phyloP scores from a whole-genome alignment of 2,113 vertebrate species.

The Progne subis region DNA sequence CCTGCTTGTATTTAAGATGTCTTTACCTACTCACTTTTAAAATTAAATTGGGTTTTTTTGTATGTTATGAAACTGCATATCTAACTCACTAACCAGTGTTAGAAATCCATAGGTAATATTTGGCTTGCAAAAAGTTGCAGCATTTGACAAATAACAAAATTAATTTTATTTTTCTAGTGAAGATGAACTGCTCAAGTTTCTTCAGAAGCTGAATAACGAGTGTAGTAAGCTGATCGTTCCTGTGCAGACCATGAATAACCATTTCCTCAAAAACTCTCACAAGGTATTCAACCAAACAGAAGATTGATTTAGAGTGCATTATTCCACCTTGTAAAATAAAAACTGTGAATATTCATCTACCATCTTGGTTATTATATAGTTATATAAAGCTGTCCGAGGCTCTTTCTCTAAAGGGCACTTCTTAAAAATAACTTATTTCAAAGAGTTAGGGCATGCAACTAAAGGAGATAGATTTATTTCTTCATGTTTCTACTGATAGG shows the following conservation, averaged over 20 bases:
- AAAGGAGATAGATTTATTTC: not conserved
- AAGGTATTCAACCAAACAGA: constrained; percentile 78
- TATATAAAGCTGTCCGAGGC: not conserved
- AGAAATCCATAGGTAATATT: not conserved
- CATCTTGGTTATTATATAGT: not conserved
- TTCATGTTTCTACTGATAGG: not conserved
- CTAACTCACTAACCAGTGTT: not conserved
- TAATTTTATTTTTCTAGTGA: constrained; percentile 71
- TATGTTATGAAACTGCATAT: not conserved
- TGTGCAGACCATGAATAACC: constrained; percentile 80
- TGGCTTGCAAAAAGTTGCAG: not conserved
- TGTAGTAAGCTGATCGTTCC: constrained; percentile 83
- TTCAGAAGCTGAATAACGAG: constrained; percentile 85
- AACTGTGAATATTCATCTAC: not conserved
- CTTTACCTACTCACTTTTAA: not conserved
- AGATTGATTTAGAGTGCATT: not conserved
- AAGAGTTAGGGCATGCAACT: not conserved
- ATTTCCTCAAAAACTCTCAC: constrained; percentile 81
- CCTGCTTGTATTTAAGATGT: not conserved
- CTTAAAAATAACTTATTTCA: not conserved
- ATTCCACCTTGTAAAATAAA: not conserved
- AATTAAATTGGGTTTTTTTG: not conserved
- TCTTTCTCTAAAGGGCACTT: not conserved
- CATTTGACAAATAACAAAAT: not conserved
- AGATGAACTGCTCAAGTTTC: constrained; percentile 87